Evolutionary conservation across 2,888 invertebrate genomes (phyloP), one percentile per base, ranked within the genome.

Genomic region (Acleris literana): DNA sequence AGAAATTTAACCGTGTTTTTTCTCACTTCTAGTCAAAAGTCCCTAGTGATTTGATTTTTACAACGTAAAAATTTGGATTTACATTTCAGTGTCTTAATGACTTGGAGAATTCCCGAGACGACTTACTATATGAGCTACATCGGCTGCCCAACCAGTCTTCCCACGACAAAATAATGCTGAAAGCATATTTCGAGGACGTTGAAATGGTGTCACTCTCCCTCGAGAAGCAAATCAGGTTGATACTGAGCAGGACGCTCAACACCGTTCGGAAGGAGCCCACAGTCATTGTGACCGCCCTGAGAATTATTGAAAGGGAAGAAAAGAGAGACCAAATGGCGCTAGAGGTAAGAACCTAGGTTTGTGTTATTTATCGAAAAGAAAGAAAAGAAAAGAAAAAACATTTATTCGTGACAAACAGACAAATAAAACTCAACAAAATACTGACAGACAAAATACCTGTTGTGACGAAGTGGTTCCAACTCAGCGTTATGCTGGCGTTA

Each of bases 271-370:
- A 98, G 83, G 97, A 98, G 80, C 98, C 98, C 0, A 98, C 97
- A 0, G 96, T 98, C 9, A 97, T 99, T 74, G 99, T 99, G 0
- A 99, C 99, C 7, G 99, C 98, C 0, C 86, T 99, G 46, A 94
- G 99, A 72, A 99, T 99, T 63, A 97, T 99, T 76, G 99, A 99
- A 86, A 93, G 99, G 63, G 99, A 99, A 86, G 99, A 99, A 81
- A 97, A 97, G 87, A 96, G 97, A 43, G 99, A 99, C 93, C 95
- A 95, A 75, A 96, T 97, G 88, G 97, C 98, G 11, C 78, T 96
- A 70, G 95, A 96, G 83, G 94, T 93, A 77, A 33, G 53, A 66
- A 22, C 48, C 18, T 18, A 44, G 29, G 44, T n/a, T n/a, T n/a
- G n/a, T n/a, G n/a, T n/a, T n/a, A n/a, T n/a, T n/a, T n/a, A n/a